phyloP scores from a whole-genome alignment of 2,113 vertebrate genomes.

The Pholis gunnellus region DNA sequence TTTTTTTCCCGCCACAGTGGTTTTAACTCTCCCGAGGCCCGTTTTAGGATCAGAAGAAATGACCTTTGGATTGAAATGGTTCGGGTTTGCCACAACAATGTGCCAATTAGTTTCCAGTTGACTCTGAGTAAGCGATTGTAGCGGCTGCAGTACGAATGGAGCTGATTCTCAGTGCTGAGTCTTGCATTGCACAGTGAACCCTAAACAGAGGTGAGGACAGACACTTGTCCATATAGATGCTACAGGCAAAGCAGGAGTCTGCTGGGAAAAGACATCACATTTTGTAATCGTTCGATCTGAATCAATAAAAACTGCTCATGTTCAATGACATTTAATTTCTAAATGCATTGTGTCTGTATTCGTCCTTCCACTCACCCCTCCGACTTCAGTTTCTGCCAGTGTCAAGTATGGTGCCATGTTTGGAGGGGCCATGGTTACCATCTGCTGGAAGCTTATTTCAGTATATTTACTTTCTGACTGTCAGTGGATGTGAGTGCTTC shows the following conservation, averaged over 20 bases:
- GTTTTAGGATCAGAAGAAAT: conserved; percentile 21
- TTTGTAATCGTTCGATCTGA: background rate
- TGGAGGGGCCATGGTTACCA: conserved; percentile 15
- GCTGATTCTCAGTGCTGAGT: background rate
- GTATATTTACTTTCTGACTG: conserved; percentile 17
- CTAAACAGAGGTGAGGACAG: background rate
- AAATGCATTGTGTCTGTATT: background rate
- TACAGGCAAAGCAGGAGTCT: background rate
- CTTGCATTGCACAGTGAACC: background rate
- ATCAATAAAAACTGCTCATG: background rate
- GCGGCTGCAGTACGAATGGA: background rate
- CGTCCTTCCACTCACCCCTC: background rate
- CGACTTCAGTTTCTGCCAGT: background rate
- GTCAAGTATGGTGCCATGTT: background rate
- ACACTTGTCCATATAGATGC: background rate
- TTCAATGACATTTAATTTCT: background rate
- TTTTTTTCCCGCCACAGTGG: background rate
- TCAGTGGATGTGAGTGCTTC: conserved; percentile 2
- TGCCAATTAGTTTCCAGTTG: conserved; percentile 4
- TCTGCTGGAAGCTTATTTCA: conserved; percentile 31
- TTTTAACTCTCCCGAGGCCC: background rate
- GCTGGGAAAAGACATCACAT: background rate
- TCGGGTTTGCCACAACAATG: background rate
- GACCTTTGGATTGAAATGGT: conserved; percentile 2
- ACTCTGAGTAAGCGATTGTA: background rate